Evolutionary conservation across 2,113 vertebrate genomes (phyloP).

Genomic region (Ciconia stormi): DNA sequence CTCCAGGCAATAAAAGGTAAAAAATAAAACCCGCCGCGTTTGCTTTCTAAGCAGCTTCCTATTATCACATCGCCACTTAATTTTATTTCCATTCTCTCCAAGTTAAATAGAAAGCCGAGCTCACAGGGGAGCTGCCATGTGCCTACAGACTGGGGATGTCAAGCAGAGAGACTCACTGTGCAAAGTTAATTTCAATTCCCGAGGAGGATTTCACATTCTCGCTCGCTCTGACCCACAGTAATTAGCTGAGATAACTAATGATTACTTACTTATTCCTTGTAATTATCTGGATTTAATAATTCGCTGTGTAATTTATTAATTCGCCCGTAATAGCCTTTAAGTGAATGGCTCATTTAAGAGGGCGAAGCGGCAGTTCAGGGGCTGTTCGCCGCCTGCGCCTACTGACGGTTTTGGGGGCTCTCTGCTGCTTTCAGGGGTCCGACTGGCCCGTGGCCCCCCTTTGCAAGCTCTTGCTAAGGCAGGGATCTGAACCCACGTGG

Average conservation of each 20-base stretch:
- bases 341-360: slow-evolving; percentile 88
- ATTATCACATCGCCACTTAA: slow-evolving; percentile 77
- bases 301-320: slow-evolving; percentile 99
- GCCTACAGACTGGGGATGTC: slow-evolving; percentile 80
- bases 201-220: slow-evolving; percentile 86
- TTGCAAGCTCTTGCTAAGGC: too few relatives aligned
- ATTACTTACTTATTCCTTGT: slow-evolving; percentile 98
- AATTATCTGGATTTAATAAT: slow-evolving; percentile 99
- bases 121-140: slow-evolving; percentile 81
- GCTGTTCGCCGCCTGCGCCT: slow-evolving; percentile 74
- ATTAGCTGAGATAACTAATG: slow-evolving; percentile 99
- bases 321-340: slow-evolving; percentile 94
- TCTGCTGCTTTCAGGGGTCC: not conserved
- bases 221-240: slow-evolving; percentile 94
- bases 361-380: slow-evolving; percentile 63
- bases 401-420: slow-evolving; percentile 62
- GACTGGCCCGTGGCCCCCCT: too few relatives aligned
- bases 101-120: slow-evolving; percentile 80
- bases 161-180: slow-evolving; percentile 82
- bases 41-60: slow-evolving; percentile 74
- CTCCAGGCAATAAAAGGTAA: slow-evolving; percentile 44
- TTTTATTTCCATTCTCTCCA: slow-evolving; percentile 83
- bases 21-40: slow-evolving; percentile 65
- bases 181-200: slow-evolving; percentile 97
- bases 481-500: too few relatives aligned